A percentile compares a stretch with the other conserved stretches of the same genome.
Conservation (phyloP, 1,140 invertebrate species). For the Chymomyza costata region DNA sequence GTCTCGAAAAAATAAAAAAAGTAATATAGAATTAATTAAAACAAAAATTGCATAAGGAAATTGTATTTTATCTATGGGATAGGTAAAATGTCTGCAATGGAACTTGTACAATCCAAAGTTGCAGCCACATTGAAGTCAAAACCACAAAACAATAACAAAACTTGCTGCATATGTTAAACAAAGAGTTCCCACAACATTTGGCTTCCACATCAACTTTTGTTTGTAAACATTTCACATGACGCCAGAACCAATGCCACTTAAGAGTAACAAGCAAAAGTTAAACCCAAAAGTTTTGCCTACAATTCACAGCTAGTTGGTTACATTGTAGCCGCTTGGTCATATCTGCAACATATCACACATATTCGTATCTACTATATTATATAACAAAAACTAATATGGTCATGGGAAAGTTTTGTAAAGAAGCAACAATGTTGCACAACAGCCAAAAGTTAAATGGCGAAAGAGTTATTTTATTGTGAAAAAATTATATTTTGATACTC, state of each 20-base stretch:
- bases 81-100: constrained; percentile 12
- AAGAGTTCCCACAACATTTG: constrained; percentile 20
- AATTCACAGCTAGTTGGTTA: constrained; percentile 25
- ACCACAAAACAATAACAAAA: constrained; percentile 42
- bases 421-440: constrained; percentile 10
- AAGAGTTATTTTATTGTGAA: no score
- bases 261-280: constrained; percentile 65
- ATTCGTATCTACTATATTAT: no score
- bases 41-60: constrained; percentile 47
- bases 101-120: constrained; percentile 13
- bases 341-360: constrained; percentile 10
- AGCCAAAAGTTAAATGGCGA: constrained; percentile 15
- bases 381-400: constrained; percentile 14
- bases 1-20: constrained; percentile 11
- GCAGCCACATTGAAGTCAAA: constrained; percentile 27
- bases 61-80: constrained; percentile 47
- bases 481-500: no score
- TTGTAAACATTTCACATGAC: constrained; percentile 52
- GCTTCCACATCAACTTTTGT: constrained; percentile 57
- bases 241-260: constrained; percentile 46
- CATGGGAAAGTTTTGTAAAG: constrained; percentile 5
- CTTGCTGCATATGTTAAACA: constrained; percentile 8
- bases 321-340: constrained; percentile 16
- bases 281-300: constrained; percentile 49
- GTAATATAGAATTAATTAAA: constrained; percentile 64